Evolutionary conservation across 2,113 vertebrate species (phyloP), one percentile per base, ranked within the genome.

Genomic region (Sinocyclocheilus anshuiensis): DNA sequence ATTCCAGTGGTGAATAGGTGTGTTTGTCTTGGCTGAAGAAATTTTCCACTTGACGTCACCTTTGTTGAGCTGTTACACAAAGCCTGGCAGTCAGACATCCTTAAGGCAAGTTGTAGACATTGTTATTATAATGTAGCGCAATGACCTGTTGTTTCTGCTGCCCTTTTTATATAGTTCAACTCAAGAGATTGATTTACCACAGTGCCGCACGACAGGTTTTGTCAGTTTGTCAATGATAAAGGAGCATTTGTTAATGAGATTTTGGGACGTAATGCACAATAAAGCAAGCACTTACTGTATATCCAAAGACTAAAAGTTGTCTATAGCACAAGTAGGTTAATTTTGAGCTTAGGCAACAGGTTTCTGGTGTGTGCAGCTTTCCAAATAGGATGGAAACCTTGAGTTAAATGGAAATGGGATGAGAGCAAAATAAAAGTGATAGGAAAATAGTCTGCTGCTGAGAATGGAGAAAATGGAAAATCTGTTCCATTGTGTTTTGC

Each of bases 11-110:
- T 57, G 67, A 83, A 57, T 83, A 83, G 67, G 81, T 83, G 67
- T 50, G 63, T 83, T 83, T 83, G 50, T 83, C 12, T 33, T 57
- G 67, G 33, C 48, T 57, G 45, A 57, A 55, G 50, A 74, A 74
- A 74, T 39, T 55, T 83, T 83, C 81, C 81, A 83, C 81, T 83
- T 83, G 81, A 83, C 81, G 50, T 83, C 81, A 83, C 24, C 29
- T 82, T 82, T 29, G 57, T 82, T 33, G 42, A 69, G 67, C 18
- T 83, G 12, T 72, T 53, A 83, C 81, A 74, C 81, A 71, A 83
- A 57, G 39, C 48, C 24, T 67, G 12, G 39, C 33, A 18, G 36
- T 82, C 65, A 82, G 80, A 71, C 61, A 71, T n/a, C 36, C 80
- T 82, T 50, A 71, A 69, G 80, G 71, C 80, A 48, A 22, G 67